A percentile compares a stretch with the other conserved stretches of the same genome.
Conservation (phyloP, 2,888 invertebrate species). For the Ellobium chinense region DNA sequence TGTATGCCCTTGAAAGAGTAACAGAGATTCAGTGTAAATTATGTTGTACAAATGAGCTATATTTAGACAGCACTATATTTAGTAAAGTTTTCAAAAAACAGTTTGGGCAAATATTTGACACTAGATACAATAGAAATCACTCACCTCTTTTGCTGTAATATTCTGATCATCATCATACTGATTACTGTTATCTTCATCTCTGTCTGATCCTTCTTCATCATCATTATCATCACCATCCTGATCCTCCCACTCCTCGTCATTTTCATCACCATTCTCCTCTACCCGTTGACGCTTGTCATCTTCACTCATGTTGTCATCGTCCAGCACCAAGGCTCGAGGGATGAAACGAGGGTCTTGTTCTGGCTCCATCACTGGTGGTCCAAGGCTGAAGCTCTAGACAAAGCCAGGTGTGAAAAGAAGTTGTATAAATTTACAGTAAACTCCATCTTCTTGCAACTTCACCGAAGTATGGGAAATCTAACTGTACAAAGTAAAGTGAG, state of each 20-base stretch:
- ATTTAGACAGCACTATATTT: no score
- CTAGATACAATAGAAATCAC: no score
- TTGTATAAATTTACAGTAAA: no score
- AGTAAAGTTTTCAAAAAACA: no score
- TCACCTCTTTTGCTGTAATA: slow-evolving; percentile 57
- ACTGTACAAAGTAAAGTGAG: no score
- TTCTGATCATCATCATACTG: slow-evolving; percentile 54
- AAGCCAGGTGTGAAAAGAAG: no score
- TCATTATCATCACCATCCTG: slow-evolving; percentile 43
- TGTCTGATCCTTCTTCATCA: slow-evolving; percentile 46
- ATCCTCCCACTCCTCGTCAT: slow-evolving; percentile 43
- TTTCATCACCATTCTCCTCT: slow-evolving; percentile 26
- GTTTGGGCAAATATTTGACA: background rate
- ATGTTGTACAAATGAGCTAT: no score
- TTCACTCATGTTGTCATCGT: slow-evolving; percentile 29
- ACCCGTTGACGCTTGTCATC: slow-evolving; percentile 8
- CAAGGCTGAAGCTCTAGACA: slow-evolving; percentile 9
- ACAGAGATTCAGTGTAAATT: no score
- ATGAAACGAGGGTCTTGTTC: slow-evolving; percentile 10
- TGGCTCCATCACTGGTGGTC: background rate
- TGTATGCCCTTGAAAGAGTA: no score
- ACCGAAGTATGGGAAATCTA: no score
- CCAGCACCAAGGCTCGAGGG: slow-evolving; percentile 12
- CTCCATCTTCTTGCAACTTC: no score
- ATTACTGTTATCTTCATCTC: slow-evolving; percentile 46